Evolutionary conservation across 2,113 vertebrate genomes (phyloP).

Genomic region (Origma solitaria): DNA sequence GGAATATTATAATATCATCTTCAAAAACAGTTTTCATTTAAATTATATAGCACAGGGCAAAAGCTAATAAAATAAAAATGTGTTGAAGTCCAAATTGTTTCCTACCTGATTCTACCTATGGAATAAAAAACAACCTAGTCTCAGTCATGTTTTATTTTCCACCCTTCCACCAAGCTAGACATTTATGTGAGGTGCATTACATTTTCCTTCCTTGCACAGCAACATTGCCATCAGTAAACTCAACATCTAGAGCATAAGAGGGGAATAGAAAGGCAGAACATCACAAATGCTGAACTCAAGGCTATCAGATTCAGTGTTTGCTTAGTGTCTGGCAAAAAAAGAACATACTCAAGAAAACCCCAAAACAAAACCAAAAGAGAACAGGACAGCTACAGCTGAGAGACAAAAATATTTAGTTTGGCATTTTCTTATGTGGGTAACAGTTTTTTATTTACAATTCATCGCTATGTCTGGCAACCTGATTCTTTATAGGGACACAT

Average conservation of each 20-base stretch:
- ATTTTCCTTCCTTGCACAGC: neutral
- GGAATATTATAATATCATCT: neutral
- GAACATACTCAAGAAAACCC: neutral
- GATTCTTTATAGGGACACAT: neutral
- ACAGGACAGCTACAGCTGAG: neutral
- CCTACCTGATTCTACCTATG: neutral
- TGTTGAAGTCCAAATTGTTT: neutral
- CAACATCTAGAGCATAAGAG: neutral
- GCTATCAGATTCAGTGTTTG: neutral
- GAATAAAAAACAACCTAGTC: neutral
- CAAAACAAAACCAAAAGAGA: neutral
- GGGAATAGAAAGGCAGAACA: neutral
- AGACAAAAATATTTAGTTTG: neutral
- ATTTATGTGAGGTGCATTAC: neutral
- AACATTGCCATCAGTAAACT: neutral
- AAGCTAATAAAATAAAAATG: slow-evolving; percentile 3
- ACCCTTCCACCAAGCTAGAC: neutral
- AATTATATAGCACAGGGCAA: neutral
- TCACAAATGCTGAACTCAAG: neutral
- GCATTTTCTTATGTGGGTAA: neutral
- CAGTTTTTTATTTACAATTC: neutral
- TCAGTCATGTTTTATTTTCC: neutral
- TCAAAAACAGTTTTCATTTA: slow-evolving; percentile 2
- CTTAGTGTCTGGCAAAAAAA: neutral
- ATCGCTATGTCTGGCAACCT: neutral